A percentile compares a stretch with the other conserved stretches of the same genome.
Conservation (phyloP, 2,113 vertebrate genomes). For the Gobio gobio region DNA sequence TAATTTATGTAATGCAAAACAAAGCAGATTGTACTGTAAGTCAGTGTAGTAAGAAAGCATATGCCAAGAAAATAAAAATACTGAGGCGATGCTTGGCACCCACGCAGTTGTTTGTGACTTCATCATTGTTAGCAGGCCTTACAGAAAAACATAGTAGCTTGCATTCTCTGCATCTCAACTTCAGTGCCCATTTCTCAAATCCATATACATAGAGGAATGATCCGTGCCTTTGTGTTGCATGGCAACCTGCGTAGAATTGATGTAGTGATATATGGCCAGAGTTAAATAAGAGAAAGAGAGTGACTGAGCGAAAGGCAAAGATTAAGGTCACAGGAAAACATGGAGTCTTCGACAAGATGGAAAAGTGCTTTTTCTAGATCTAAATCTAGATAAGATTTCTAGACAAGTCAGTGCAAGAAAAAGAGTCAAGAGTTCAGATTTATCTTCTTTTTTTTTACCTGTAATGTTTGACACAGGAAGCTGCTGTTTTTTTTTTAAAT, state of each 20-base stretch:
- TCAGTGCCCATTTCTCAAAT: conserved; percentile 32
- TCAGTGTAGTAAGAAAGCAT: not conserved
- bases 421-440: not conserved
- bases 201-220: conserved; percentile 19
- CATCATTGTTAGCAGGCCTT: not conserved
- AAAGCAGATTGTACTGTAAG: not conserved
- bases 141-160: conserved; percentile 17
- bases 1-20: too few species aligned
- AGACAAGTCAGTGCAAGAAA: conserved; percentile 20
- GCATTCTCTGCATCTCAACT: conserved; percentile 29
- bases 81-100: not conserved
- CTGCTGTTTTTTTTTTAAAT: not conserved
- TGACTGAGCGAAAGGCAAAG: not conserved
- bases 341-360: not conserved
- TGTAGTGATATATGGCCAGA: conserved; percentile 39
- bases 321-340: conserved; percentile 19
- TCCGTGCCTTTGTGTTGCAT: conserved; percentile 43
- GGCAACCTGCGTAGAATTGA: conserved; percentile 39
- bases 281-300: not conserved
- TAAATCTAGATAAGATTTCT: not conserved
- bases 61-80: not conserved
- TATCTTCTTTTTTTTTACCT: not conserved
- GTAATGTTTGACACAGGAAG: conserved; percentile 28
- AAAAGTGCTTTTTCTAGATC: conserved; percentile 30
- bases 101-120: not conserved